Base-by-base conservation (phyloP, 2,797 vertebrate genomes). In the Chloroceryle amazona region DNA sequence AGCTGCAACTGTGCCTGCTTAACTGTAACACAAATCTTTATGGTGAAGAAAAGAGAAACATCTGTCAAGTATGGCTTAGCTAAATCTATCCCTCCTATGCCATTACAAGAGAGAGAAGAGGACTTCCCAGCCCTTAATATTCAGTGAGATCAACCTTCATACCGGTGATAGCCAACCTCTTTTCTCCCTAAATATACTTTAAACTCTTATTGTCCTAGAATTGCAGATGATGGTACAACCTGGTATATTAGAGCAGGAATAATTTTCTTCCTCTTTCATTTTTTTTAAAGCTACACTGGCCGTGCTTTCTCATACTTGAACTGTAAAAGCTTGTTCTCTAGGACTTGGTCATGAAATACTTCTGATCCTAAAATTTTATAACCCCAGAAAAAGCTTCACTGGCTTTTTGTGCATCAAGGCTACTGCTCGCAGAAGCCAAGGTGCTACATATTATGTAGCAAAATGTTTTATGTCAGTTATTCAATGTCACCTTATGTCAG, bases 341-440 rank as follows among this genome's bases (percentile, higher is more conserved):
- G 29, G 62, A 68, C 39, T 23, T 61, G 46, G 6, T 84, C 54
- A 52, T 58, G 37, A 95, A 93, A 96, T 86, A 86, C 35, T 68
- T 71, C 71, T 65, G 62, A 93, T 62, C 74, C 78, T 70, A 61
- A 89, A 79, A 68, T 75, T 79, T 81, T 86, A 90, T 75, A 92
- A 42, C 46, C 81, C 78, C 79, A 81, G 73, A 52, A 91, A 93
- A 68, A 67, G 66, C 58, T 51, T 81, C 0, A 0, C 44, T 73
- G 84, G 57, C 46, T 91, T 58, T 90, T 52, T 41, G 42, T 2
- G 2, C 89, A 55, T 25, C 0, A 0, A 87, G 70, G 78, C 47
- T 46, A 6, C 91, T 39, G 88, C 51, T 81, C 70, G 57, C 15
- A 8, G 42, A 46, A 94, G 81, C 41, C 76, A 52, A 84, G 92